Evolutionary conservation across 2,113 vertebrate species (phyloP).

Genomic region (Atrichornis clamosus): DNA sequence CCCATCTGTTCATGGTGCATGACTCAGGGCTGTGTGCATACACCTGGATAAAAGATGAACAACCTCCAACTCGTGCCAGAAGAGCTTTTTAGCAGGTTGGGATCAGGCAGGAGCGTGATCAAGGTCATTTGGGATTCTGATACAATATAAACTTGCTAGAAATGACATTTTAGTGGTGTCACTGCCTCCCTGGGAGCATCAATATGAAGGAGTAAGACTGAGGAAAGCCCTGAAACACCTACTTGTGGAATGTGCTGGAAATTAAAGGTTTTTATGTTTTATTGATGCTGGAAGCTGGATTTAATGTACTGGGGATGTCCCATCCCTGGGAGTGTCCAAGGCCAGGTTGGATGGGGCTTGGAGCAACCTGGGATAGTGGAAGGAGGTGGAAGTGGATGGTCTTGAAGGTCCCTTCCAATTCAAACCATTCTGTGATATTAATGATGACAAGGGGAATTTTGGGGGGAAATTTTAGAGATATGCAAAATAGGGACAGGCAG

Average conservation of each 20-base stretch:
- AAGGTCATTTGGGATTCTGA: neutral
- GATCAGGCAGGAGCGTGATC: neutral
- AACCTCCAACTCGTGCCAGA: neutral
- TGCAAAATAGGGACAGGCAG: rapidly evolving
- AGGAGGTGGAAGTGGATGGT: neutral
- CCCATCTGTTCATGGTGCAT: neutral
- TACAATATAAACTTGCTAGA: neutral
- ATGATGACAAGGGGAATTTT: neutral
- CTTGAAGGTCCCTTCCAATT: rapidly evolving
- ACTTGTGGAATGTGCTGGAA: neutral
- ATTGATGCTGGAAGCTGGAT: neutral
- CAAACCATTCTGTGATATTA: neutral
- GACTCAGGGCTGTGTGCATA: neutral
- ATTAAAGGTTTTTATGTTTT: neutral
- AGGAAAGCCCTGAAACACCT: neutral
- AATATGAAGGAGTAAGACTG: neutral
- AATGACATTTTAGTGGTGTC: neutral
- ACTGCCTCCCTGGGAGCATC: neutral
- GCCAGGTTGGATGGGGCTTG: neutral
- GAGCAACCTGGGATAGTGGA: neutral
- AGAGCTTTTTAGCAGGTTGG: neutral
- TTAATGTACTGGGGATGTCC: neutral
- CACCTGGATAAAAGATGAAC: slow-evolving; percentile 24
- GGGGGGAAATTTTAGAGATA: neutral
- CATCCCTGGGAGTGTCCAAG: neutral